phyloP scores from a whole-genome alignment of 2,113 vertebrate species.

The Brachionichthys hirsutus region DNA sequence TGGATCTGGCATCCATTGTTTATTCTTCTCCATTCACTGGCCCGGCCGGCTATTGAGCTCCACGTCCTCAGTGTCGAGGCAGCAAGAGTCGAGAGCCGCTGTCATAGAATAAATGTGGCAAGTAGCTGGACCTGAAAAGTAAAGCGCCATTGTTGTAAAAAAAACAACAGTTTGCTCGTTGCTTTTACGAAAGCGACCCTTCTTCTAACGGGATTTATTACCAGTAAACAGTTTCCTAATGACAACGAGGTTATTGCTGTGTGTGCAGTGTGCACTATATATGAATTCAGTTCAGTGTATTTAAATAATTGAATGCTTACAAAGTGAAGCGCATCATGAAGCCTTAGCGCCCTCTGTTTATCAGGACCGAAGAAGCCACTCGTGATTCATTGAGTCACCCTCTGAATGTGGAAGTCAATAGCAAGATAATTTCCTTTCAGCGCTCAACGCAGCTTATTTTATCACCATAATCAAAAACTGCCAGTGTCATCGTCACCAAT shows the following conservation, averaged over 20 bases:
- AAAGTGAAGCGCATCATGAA: constrained; percentile 5
- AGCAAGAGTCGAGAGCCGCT: background rate
- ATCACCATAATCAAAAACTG: constrained; percentile 4
- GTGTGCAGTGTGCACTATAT: background rate
- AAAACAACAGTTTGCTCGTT: no score
- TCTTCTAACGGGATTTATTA: no score
- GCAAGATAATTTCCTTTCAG: background rate
- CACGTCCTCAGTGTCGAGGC: constrained; percentile 18
- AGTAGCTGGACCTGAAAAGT: background rate
- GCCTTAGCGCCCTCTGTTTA: background rate
- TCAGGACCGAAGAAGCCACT: background rate
- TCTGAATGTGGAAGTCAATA: constrained; percentile 4
- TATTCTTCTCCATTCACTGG: constrained; percentile 57
- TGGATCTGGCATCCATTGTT: constrained; percentile 73
- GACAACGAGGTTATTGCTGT: background rate
- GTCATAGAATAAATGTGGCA: background rate
- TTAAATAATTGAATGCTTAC: background rate
- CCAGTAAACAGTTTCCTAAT: no score
- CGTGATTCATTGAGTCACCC: background rate
- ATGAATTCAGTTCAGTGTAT: constrained; percentile 4
- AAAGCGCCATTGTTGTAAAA: no score
- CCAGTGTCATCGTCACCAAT: background rate
- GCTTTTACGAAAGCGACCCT: no score
- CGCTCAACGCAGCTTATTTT: constrained; percentile 4
- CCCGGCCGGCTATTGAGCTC: constrained; percentile 48